phyloP scores from a whole-genome alignment of 2,797 vertebrate species.

The Morus bassanus region DNA sequence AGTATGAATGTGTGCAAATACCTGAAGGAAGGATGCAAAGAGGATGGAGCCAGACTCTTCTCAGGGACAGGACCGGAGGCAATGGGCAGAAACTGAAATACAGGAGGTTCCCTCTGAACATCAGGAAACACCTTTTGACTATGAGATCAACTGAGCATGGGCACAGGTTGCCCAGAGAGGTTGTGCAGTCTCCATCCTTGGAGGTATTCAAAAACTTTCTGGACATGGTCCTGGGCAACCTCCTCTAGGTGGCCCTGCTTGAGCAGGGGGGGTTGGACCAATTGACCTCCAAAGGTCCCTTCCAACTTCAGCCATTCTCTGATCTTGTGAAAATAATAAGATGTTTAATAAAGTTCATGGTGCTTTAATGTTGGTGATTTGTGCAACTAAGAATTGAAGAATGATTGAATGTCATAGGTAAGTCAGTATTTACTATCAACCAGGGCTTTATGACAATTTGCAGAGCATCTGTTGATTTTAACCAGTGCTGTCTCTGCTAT shows the following conservation, averaged over 20 bases:
- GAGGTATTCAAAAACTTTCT: background rate
- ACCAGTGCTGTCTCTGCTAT: background rate
- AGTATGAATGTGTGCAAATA: background rate
- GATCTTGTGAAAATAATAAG: background rate
- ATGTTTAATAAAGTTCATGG: background rate
- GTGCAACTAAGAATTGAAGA: background rate
- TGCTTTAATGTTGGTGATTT: background rate
- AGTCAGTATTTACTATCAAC: background rate
- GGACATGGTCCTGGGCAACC: background rate
- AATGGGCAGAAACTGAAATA: background rate
- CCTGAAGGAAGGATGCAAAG: background rate
- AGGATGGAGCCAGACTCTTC: background rate
- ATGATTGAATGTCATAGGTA: background rate
- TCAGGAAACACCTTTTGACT: background rate
- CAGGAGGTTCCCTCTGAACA: background rate
- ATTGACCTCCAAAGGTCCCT: background rate
- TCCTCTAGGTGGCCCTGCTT: background rate
- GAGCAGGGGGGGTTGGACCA: background rate
- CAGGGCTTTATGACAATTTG: background rate
- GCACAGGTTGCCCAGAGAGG: background rate
- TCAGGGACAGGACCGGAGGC: background rate
- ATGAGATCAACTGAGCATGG: background rate
- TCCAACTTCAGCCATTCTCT: background rate
- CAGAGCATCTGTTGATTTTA: background rate
- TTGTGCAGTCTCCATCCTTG: background rate